Evolutionary conservation across 2,888 invertebrate species (phyloP).

Genomic region (Emmelina monodactyla): DNA sequence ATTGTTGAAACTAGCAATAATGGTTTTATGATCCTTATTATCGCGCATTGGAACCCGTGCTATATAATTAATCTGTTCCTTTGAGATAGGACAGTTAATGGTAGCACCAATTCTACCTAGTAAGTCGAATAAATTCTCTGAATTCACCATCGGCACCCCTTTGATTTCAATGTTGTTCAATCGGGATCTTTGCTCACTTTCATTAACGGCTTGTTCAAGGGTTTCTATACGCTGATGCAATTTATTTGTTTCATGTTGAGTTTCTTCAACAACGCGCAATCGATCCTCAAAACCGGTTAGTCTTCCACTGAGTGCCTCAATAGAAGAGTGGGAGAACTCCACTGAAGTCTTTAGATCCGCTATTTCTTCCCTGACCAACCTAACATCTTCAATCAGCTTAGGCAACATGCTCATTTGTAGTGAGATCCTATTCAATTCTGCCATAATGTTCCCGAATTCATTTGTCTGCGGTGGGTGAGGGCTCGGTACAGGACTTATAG

Average conservation of each 20-base stretch:
- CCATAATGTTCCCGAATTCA: no score
- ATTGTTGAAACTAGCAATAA: constrained; percentile 9
- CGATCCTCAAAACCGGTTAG: neutral
- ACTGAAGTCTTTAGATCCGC: neutral
- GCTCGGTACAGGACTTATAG: no score
- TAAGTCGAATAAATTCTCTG: constrained; percentile 1
- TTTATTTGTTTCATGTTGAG: neutral
- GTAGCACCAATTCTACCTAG: neutral
- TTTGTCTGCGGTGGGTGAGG: no score
- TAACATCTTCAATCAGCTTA: no score
- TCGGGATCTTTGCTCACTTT: constrained; percentile 1
- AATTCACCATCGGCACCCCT: neutral
- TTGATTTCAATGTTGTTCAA: constrained; percentile 3
- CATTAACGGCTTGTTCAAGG: neutral
- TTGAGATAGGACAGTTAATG: neutral
- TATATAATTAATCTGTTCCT: constrained; percentile 2
- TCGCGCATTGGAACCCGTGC: neutral
- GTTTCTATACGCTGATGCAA: no score
- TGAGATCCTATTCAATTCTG: no score
- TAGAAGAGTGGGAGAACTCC: neutral
- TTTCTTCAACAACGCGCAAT: neutral
- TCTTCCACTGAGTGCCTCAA: no score
- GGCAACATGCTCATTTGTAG: no score
- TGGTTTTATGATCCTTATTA: constrained; percentile 8
- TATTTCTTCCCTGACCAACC: neutral